phyloP scores from a whole-genome alignment of 1,140 invertebrate species.

The Stegodyphus dumicola region DNA sequence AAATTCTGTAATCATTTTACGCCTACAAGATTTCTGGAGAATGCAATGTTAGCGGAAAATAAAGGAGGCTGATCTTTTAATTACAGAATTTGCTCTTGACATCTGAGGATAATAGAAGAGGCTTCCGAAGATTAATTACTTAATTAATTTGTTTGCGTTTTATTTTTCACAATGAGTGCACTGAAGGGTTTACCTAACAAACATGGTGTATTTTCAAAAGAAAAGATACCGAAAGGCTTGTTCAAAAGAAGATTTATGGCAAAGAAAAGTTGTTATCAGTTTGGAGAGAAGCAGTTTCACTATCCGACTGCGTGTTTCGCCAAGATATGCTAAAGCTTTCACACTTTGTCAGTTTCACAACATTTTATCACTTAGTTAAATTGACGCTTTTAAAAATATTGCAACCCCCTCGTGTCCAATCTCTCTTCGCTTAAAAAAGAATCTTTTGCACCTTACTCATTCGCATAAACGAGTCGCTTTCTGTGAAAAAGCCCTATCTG shows the following conservation, averaged over 20 bases:
- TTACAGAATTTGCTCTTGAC: too few relatives aligned
- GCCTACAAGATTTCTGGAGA: too few relatives aligned
- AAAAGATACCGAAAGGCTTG: background rate
- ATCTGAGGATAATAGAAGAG: background rate
- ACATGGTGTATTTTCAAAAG: background rate
- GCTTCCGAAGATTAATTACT: constrained; percentile 8
- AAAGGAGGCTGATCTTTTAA: too few relatives aligned
- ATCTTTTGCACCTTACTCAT: too few relatives aligned
- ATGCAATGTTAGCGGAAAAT: too few relatives aligned
- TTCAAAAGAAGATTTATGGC: constrained; percentile 3
- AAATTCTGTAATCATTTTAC: too few relatives aligned
- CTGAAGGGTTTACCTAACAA: background rate
- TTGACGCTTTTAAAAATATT: constrained; percentile 20
- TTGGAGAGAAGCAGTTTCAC: constrained; percentile 20
- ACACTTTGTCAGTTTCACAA: constrained; percentile 28
- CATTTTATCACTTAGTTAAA: background rate
- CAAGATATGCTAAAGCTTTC: constrained; percentile 33
- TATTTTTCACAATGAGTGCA: background rate
- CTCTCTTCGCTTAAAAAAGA: background rate
- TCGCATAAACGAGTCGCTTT: too few relatives aligned
- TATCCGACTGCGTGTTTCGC: constrained; percentile 19
- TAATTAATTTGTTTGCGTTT: constrained; percentile 48
- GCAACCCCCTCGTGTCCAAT: too few relatives aligned
- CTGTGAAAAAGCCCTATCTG: too few relatives aligned
- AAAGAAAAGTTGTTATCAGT: constrained; percentile 36